Conservation (phyloP, 2,113 vertebrate species). For the Sylvicapra grimmia region DNA sequence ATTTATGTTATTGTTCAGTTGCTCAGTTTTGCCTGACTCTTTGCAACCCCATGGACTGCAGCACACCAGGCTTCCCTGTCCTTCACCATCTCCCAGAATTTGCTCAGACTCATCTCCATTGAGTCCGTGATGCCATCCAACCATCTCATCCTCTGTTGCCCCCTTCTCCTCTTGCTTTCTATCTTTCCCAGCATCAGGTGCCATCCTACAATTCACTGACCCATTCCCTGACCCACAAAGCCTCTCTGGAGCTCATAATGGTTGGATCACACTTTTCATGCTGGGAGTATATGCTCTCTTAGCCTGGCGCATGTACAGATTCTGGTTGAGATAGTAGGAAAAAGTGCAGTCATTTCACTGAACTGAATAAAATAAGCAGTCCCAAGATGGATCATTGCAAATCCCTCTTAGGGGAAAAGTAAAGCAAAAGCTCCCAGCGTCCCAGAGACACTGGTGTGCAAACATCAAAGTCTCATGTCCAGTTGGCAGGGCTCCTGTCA, state of each 20-base stretch:
- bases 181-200: neutral
- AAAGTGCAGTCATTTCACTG: neutral
- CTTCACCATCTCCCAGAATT: neutral
- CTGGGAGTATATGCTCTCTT: neutral
- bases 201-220: neutral
- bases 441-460: neutral
- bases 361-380: neutral
- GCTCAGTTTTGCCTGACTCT: neutral
- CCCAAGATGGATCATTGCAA: neutral
- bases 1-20: neutral
- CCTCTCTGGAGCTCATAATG: neutral
- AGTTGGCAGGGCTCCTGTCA: too few species aligned
- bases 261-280: neutral
- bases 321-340: neutral
- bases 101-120: neutral
- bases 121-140: neutral
- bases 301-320: neutral
- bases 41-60: neutral
- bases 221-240: neutral
- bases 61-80: neutral
- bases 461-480: too few species aligned
- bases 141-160: neutral
- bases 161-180: neutral
- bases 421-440: neutral
- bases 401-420: neutral